phyloP scores from a whole-genome alignment of 2,797 vertebrate genomes.

The Coreius guichenoti region DNA sequence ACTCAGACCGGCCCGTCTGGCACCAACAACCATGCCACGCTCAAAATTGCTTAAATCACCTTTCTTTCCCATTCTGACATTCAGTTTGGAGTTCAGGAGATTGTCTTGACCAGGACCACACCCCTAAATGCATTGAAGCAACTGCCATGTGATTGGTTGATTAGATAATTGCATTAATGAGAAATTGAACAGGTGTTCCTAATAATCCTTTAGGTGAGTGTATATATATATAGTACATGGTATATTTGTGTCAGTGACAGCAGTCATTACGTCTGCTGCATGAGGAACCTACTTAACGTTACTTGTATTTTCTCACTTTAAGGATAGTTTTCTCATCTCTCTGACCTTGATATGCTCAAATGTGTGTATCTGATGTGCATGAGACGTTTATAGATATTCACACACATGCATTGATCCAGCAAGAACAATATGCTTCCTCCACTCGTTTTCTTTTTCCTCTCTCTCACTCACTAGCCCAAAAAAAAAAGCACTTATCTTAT shows the following conservation, averaged over 20 bases:
- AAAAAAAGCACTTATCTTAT: slow-evolving; percentile 8
- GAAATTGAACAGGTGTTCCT: too few relatives aligned
- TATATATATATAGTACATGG: neutral
- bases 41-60: too few relatives aligned
- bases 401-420: slow-evolving; percentile 46
- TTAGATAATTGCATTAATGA: too few relatives aligned
- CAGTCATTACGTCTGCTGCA: slow-evolving; percentile 7
- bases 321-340: neutral
- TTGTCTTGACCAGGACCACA: too few relatives aligned
- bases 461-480: neutral
- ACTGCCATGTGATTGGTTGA: too few relatives aligned
- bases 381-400: slow-evolving; percentile 49
- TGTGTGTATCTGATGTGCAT: slow-evolving; percentile 22
- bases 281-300: slow-evolving; percentile 22
- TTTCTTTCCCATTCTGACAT: too few relatives aligned
- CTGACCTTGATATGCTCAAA: slow-evolving; percentile 56
- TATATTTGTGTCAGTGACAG: neutral
- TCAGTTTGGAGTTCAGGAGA: too few relatives aligned
- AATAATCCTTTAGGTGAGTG: too few relatives aligned
- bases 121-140: too few relatives aligned
- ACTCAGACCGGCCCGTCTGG: too few relatives aligned
- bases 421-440: slow-evolving; percentile 40
- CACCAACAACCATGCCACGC: too few relatives aligned
- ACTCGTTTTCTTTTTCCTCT: neutral
- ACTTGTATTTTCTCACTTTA: neutral